Percentiles rank a stretch among this genome's conserved stretches.
These are phyloP conservation scores for Hemicrepidius hirtus DNA, from an alignment of 2,888 invertebrate species.

Conservation along the genomic window DNA sequence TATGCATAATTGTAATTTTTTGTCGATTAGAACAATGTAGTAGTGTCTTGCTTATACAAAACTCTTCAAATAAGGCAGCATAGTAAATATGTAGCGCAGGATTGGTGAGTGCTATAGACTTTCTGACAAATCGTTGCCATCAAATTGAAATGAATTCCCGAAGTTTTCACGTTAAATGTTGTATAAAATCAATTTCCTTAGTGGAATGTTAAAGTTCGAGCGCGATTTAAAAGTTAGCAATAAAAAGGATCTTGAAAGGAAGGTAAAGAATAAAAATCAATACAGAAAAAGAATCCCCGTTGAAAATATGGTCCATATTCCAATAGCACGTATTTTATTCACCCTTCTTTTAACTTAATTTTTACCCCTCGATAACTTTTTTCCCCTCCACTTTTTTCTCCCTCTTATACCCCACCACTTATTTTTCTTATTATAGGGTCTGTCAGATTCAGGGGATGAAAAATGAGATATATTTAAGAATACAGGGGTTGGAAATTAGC, in stretches of 20 bases:
- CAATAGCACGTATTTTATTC: slow-evolving; percentile 55
- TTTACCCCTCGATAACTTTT: slow-evolving; percentile 57
- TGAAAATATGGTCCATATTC: slow-evolving; percentile 55
- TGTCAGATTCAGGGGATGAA: slow-evolving; percentile 56
- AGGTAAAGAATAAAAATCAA: slow-evolving; percentile 50
- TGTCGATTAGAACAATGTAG: too few species aligned
- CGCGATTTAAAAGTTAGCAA: slow-evolving; percentile 36
- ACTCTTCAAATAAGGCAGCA: too few species aligned
- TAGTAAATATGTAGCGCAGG: too few species aligned
- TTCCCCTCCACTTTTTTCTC: slow-evolving; percentile 53
- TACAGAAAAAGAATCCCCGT: slow-evolving; percentile 47
- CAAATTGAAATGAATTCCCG: slow-evolving; percentile 28
- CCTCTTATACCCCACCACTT: slow-evolving; percentile 44
- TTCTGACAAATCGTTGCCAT: slow-evolving; percentile 19
- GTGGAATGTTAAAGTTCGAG: slow-evolving; percentile 31
- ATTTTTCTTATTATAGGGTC: slow-evolving; percentile 56
- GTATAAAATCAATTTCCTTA: slow-evolving; percentile 40
- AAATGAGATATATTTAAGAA: slow-evolving; percentile 56
- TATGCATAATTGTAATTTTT: too few species aligned
- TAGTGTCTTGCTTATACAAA: too few species aligned
- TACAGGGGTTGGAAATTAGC: slow-evolving; percentile 52
- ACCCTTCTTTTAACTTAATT: slow-evolving; percentile 56
- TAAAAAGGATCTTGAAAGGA: slow-evolving; percentile 38
- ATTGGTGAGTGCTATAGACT: neutral
- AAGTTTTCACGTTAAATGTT: slow-evolving; percentile 34